Percentiles rank a stretch among this genome's conserved stretches.
Conservation (phyloP, 1,140 invertebrate genomes). For the Orussus abietinus region DNA sequence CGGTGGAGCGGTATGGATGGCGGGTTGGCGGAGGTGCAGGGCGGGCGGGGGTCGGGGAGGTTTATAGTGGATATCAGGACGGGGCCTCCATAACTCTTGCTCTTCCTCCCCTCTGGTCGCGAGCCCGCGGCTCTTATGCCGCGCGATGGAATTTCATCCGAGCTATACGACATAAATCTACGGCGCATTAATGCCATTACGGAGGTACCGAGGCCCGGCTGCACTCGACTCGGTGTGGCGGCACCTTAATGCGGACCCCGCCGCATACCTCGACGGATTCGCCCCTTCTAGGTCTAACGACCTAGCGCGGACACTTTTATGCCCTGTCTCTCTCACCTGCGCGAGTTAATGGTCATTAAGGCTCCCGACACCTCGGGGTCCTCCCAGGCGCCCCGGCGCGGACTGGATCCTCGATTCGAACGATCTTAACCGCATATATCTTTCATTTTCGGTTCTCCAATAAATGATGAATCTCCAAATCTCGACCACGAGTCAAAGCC, state of each 20-base stretch:
- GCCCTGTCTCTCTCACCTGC: too few species aligned
- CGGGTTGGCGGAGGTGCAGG: slow-evolving; percentile 14
- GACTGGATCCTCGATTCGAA: too few species aligned
- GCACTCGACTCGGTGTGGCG: slow-evolving; percentile 9
- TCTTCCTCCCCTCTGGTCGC: slow-evolving; percentile 22
- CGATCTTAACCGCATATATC: too few species aligned
- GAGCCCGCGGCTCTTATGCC: slow-evolving; percentile 3
- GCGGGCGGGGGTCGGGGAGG: slow-evolving; percentile 16
- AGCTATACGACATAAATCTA: slow-evolving; percentile 35
- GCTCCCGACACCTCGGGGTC: too few species aligned
- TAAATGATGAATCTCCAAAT: too few species aligned
- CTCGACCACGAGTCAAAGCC: too few species aligned
- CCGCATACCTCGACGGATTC: too few species aligned
- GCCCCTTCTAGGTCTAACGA: too few species aligned
- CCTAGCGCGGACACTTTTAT: too few species aligned
- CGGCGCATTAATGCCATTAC: slow-evolving; percentile 34
- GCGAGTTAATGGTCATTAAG: too few species aligned
- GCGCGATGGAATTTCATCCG: slow-evolving; percentile 37
- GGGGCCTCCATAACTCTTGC: slow-evolving; percentile 39
- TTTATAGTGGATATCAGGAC: slow-evolving; percentile 39
- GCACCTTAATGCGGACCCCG: slow-evolving; percentile 25
- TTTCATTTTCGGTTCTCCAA: too few species aligned
- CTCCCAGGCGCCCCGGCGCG: too few species aligned
- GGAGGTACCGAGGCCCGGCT: slow-evolving; percentile 8
- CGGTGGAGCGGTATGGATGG: slow-evolving; percentile 19